Evolutionary conservation across 2,797 vertebrate species (phyloP).

Genomic region (Ambastaia sidthimunki): DNA sequence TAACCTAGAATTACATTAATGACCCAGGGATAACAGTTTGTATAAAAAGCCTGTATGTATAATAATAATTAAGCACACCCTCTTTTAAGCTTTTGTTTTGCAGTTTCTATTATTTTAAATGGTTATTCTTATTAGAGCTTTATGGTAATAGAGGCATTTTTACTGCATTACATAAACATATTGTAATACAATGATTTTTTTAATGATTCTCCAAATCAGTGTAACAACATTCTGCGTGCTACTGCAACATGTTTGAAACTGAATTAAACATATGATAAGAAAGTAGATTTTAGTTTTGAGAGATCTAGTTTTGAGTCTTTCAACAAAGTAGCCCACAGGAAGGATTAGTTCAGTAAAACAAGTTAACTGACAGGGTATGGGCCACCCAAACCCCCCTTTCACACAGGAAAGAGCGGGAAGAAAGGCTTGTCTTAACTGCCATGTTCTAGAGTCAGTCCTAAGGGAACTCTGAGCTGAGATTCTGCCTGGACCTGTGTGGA

Average conservation of each 20-base stretch:
- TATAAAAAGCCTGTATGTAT: background rate
- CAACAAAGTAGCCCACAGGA: conserved; percentile 24
- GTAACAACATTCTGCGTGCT: background rate
- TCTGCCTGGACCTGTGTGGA: conserved; percentile 39
- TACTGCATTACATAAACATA: no score
- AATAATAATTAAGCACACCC: no score
- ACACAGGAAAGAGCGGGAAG: conserved; percentile 20
- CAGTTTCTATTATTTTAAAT: no score
- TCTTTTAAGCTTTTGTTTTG: no score
- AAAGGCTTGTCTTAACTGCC: conserved; percentile 38
- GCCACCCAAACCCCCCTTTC: background rate
- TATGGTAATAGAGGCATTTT: no score
- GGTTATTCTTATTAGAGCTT: no score
- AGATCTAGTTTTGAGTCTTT: conserved; percentile 6
- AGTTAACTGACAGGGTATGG: background rate
- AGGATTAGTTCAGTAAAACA: conserved; percentile 22
- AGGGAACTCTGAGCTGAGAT: conserved; percentile 2
- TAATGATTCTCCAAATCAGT: background rate
- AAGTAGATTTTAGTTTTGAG: conserved; percentile 12
- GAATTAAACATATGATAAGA: conserved; percentile 2
- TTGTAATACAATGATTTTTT: background rate
- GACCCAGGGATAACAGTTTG: background rate
- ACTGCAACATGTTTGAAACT: background rate
- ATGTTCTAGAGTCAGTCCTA: conserved; percentile 27
- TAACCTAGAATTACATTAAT: background rate